Conservation (phyloP, 2,797 vertebrate genomes). For the Pantherophis alleghaniensis region DNA sequence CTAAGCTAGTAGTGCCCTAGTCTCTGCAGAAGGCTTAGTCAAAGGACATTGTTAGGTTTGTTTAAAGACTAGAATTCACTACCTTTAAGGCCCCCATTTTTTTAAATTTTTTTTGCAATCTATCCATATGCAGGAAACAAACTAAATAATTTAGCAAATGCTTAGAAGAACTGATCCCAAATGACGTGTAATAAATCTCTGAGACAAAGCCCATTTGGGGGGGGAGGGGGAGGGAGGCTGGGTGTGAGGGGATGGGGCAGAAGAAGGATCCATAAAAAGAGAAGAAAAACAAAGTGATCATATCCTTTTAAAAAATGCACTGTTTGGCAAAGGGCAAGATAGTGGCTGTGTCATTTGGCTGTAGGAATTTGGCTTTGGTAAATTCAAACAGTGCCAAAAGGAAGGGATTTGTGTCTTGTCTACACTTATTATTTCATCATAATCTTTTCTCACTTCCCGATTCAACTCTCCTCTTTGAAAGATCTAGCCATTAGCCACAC, state of each 20-base stretch:
- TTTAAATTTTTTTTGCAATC: conserved; percentile 2
- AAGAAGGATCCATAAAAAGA: background rate
- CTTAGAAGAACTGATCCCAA: conserved; percentile 8
- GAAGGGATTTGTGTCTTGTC: background rate
- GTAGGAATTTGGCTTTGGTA: conserved; percentile 57
- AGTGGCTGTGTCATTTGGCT: conserved; percentile 51
- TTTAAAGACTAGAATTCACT: conserved; percentile 32
- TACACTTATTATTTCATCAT: background rate
- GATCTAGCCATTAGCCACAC: background rate
- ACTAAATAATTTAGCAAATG: background rate
- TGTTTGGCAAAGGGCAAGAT: conserved; percentile 48
- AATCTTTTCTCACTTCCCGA: background rate
- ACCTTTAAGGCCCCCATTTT: conserved; percentile 23
- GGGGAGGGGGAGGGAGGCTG: background rate
- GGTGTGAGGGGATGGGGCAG: background rate
- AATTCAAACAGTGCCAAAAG: conserved; percentile 32
- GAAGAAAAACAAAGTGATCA: background rate
- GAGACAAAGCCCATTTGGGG: background rate
- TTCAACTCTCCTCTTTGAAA: background rate
- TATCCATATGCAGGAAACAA: conserved; percentile 13
- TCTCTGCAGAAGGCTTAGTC: conserved; percentile 30
- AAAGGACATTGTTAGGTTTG: conserved; percentile 29
- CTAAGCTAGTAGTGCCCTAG: conserved; percentile 36
- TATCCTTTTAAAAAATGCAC: conserved; percentile 22
- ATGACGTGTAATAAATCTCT: conserved; percentile 11